Conservation (phyloP, 2,113 vertebrate species). For the Hemiprocne comata region DNA sequence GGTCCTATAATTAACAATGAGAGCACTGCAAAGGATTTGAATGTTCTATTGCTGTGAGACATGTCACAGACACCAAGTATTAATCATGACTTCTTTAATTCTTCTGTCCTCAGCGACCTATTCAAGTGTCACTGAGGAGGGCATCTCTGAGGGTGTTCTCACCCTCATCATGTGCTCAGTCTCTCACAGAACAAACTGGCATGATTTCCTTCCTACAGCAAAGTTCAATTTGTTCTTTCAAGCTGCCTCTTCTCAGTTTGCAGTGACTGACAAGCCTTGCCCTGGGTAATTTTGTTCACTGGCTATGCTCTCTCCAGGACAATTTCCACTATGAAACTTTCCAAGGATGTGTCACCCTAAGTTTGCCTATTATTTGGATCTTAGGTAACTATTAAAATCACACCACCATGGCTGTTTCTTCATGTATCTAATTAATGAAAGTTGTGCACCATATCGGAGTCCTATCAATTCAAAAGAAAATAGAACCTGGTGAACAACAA, state of each 20-base stretch:
- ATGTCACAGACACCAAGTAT: not conserved
- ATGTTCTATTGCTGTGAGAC: constrained; percentile 12
- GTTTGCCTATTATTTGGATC: not conserved
- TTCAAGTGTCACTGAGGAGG: not conserved
- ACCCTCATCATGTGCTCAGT: not conserved
- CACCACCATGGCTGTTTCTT: not conserved
- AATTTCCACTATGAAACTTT: constrained; percentile 25
- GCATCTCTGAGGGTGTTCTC: not conserved
- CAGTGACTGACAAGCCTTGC: constrained; percentile 5
- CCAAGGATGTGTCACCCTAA: constrained; percentile 34
- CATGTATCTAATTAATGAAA: not conserved
- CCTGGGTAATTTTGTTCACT: not conserved
- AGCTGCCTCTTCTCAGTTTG: constrained; percentile 21
- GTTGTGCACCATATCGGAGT: not conserved
- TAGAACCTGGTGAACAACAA: not conserved
- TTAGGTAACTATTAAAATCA: constrained; percentile 4
- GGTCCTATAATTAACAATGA: constrained; percentile 8
- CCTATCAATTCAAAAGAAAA: not conserved
- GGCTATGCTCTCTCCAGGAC: not conserved
- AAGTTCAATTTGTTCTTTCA: constrained; percentile 8
- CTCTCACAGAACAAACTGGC: not conserved
- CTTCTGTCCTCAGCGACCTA: not conserved
- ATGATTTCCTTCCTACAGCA: constrained; percentile 43
- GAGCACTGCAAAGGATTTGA: constrained; percentile 7
- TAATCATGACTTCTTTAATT: constrained; percentile 3